Percentiles rank a stretch among this genome's conserved stretches.
These are phyloP conservation scores for Nomada hirtipes DNA, from an alignment of 2,888 invertebrate species.

Conservation along the genomic window DNA sequence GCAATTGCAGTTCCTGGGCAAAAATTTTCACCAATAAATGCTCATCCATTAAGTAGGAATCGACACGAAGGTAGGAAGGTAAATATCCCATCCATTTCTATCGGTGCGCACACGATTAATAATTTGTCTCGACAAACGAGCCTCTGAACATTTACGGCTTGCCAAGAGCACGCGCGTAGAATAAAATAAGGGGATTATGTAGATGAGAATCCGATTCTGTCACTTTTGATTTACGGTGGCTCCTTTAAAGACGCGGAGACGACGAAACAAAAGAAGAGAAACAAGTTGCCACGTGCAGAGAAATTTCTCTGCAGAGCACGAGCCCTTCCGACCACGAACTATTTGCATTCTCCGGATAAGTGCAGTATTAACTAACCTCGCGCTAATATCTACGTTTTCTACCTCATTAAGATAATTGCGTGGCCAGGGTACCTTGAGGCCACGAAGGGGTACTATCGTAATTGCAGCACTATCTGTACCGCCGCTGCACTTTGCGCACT, in stretches of 20 bases:
- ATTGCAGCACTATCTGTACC: neutral
- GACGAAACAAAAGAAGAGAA: slow-evolving; percentile 12
- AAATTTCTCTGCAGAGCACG: slow-evolving; percentile 38
- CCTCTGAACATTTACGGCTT: slow-evolving; percentile 30
- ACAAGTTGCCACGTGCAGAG: slow-evolving; percentile 21
- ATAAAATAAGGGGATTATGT: slow-evolving; percentile 70
- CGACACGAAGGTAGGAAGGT: neutral
- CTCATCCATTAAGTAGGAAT: neutral
- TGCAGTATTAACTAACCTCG: slow-evolving; percentile 79
- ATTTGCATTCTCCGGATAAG: slow-evolving; percentile 76
- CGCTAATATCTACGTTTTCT: slow-evolving; percentile 78
- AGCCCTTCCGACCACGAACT: slow-evolving; percentile 50
- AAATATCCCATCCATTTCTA: neutral
- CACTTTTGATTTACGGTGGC: slow-evolving; percentile 70
- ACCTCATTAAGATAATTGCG: slow-evolving; percentile 80
- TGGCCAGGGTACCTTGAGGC: slow-evolving; percentile 69
- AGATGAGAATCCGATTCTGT: slow-evolving; percentile 68
- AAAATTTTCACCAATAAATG: neutral
- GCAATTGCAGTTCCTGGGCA: neutral
- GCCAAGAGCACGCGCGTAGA: slow-evolving; percentile 58
- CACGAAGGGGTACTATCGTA: slow-evolving; percentile 59
- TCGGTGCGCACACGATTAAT: slow-evolving; percentile 47
- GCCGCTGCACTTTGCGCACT: neutral
- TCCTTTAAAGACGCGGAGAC: slow-evolving; percentile 10
- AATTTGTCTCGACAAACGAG: slow-evolving; percentile 56